Percentiles rank a stretch among this genome's conserved stretches.
Evolutionary conservation across 2,888 invertebrate species (phyloP).

Genomic region (Deroplatys truncata): DNA sequence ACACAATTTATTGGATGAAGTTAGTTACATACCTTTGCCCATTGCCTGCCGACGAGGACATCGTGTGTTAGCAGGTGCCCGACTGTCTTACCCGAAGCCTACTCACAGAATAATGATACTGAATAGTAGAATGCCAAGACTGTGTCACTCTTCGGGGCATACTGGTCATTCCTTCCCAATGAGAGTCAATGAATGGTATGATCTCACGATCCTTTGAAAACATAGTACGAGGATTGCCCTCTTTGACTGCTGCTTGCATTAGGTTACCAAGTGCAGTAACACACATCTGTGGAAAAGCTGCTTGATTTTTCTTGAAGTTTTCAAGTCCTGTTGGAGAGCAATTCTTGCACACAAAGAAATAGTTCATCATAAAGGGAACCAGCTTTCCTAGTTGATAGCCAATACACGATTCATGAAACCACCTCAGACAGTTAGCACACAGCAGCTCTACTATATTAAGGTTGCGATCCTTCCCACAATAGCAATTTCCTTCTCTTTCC

Average conservation of each 20-base stretch:
- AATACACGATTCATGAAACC: constrained; percentile 94
- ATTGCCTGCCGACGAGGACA: too few species aligned
- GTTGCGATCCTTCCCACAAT: constrained; percentile 85
- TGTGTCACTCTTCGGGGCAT: constrained; percentile 80
- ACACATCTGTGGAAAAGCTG: constrained; percentile 78
- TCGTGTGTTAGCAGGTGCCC: too few species aligned
- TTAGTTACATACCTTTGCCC: too few species aligned
- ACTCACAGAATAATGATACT: too few species aligned
- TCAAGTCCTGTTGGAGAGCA: constrained; percentile 88
- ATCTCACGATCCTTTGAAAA: constrained; percentile 93
- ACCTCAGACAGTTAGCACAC: constrained; percentile 84
- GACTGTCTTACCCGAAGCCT: too few species aligned
- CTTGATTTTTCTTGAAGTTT: constrained; percentile 89
- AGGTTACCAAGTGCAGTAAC: constrained; percentile 91
- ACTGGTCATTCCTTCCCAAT: constrained; percentile 97
- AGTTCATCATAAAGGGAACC: constrained; percentile 91
- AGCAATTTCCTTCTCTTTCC: constrained; percentile 42
- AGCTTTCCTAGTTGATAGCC: constrained; percentile 87
- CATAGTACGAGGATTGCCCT: constrained; percentile 62
- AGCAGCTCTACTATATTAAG: constrained; percentile 85
- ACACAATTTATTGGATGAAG: too few species aligned
- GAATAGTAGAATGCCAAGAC: constrained; percentile 70
- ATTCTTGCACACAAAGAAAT: constrained; percentile 91
- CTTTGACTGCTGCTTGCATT: constrained; percentile 71
- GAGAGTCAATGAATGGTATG: constrained; percentile 92